Evolutionary conservation across 2,797 vertebrate genomes (phyloP).

Genomic region (Halcyon leucocephala): DNA sequence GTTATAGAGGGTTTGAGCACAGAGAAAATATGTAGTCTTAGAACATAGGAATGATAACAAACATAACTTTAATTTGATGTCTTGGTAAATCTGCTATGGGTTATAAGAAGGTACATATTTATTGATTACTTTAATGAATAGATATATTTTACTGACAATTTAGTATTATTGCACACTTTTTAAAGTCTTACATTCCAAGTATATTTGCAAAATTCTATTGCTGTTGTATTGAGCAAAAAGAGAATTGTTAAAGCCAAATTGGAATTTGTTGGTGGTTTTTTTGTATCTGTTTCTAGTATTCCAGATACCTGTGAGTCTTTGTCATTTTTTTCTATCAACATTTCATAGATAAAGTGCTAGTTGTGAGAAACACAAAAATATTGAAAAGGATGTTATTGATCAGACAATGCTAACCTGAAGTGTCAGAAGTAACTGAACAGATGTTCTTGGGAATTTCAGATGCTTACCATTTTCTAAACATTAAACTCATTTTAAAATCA

Average conservation of each 20-base stretch:
- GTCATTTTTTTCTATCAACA: neutral
- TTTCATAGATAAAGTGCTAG: neutral
- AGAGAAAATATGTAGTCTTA: neutral
- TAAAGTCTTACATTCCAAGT: neutral
- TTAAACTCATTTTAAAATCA: neutral
- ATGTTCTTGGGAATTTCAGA: neutral
- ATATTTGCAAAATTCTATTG: neutral
- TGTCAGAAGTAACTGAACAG: neutral
- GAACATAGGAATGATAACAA: neutral
- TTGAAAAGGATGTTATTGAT: neutral
- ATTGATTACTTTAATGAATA: neutral
- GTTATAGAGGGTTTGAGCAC: neutral
- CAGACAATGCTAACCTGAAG: neutral
- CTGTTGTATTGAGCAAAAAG: neutral
- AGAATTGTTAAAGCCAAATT: neutral
- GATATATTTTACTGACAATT: neutral
- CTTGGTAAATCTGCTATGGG: neutral
- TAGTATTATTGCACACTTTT: neutral
- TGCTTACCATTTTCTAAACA: neutral
- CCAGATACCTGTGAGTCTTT: neutral
- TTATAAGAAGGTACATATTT: neutral
- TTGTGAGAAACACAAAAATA: neutral
- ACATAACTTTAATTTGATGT: neutral
- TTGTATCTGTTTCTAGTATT: neutral
- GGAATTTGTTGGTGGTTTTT: fast-evolving